These are phyloP conservation scores for Tetragnatha montana DNA, from an alignment of 2,888 invertebrate species.

Conservation along the genomic window DNA sequence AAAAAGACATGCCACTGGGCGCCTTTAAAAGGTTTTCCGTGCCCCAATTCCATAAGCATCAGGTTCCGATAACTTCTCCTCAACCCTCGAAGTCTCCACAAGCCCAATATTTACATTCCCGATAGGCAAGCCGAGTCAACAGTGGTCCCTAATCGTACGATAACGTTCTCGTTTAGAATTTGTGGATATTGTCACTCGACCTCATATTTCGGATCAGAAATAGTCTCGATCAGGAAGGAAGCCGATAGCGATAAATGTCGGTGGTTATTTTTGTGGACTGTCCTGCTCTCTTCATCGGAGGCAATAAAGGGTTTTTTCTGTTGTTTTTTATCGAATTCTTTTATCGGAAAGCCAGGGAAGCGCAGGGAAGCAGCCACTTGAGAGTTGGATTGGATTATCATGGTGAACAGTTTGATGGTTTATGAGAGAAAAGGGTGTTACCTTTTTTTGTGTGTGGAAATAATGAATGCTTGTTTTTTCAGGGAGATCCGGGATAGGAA, in stretches of 20 bases:
- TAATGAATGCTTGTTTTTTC: too few relatives aligned
- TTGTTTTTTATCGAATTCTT: too few relatives aligned
- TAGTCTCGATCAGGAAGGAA: not conserved
- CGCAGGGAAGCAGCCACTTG: too few relatives aligned
- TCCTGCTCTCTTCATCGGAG: not conserved
- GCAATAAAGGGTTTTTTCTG: too few relatives aligned
- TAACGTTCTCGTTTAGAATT: not conserved
- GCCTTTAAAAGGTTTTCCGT: conserved; percentile 6
- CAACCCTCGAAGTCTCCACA: not conserved
- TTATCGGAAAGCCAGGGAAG: too few relatives aligned
- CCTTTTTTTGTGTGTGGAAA: too few relatives aligned
- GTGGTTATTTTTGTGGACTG: not conserved
- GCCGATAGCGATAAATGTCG: not conserved
- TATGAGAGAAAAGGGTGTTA: too few relatives aligned
- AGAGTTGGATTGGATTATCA: too few relatives aligned
- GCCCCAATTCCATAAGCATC: not conserved
- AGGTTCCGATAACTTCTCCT: conserved; percentile 3
- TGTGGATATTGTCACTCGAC: not conserved
- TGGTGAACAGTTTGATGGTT: too few relatives aligned
- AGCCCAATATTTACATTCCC: conserved; percentile 19
- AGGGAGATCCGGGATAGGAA: too few relatives aligned
- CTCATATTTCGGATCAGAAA: not conserved
- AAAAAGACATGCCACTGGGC: not conserved
- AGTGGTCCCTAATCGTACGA: not conserved
- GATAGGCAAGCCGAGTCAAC: conserved; percentile 2